A percentile compares a stretch with the other conserved stretches of the same genome.
These are phyloP conservation scores for Octonoba sinensis DNA, from an alignment of 2,888 invertebrate species.

Conservation along the genomic window DNA sequence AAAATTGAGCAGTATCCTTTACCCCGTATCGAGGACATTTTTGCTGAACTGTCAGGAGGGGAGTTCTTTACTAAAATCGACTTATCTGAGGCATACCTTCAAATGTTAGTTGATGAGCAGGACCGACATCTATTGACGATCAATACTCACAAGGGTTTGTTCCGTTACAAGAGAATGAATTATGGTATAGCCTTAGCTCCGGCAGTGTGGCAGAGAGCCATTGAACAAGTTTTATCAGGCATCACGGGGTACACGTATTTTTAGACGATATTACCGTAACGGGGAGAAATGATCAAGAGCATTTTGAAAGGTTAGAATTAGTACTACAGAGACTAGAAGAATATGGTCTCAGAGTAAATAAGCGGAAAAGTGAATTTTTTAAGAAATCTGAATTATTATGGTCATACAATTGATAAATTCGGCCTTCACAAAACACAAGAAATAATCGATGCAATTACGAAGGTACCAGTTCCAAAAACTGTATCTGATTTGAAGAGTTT, in stretches of 20 bases:
- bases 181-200: constrained; percentile 69
- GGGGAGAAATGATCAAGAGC: constrained; percentile 22
- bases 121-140: constrained; percentile 69
- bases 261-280: constrained; percentile 29
- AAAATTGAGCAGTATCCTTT: constrained; percentile 68
- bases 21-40: constrained; percentile 67
- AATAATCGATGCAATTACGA: constrained; percentile 43
- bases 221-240: no score
- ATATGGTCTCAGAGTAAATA: no score
- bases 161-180: constrained; percentile 68
- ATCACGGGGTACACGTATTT: constrained; percentile 15
- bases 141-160: constrained; percentile 70
- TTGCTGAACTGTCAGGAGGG: constrained; percentile 67
- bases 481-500: constrained; percentile 40
- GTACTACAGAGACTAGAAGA: no score
- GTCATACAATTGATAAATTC: no score
- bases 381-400: no score
- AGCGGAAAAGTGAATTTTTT: no score
- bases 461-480: constrained; percentile 42
- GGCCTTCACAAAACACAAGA: constrained; percentile 35
- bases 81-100: constrained; percentile 69
- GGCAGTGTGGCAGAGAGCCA: constrained; percentile 68
- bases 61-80: no score
- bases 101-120: constrained; percentile 69
- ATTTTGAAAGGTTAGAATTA: no score